Percentiles rank a stretch among this genome's conserved stretches.
Evolutionary conservation across 2,113 vertebrate genomes (phyloP).

Genomic region (Myrmecobius fasciatus): DNA sequence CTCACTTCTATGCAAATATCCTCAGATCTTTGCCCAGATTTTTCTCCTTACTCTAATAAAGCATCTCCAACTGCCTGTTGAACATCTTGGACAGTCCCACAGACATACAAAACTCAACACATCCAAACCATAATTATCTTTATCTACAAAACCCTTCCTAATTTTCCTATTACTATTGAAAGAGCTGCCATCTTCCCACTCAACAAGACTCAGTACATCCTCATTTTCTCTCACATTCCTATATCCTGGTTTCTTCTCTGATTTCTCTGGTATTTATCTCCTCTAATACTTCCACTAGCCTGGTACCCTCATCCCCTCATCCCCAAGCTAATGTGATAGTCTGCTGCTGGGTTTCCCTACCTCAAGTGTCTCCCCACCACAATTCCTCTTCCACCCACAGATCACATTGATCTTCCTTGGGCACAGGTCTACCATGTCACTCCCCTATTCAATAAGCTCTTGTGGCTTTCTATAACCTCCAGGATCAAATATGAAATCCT

Average conservation of each 20-base stretch:
- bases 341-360: not conserved
- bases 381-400: not conserved
- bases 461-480: not conserved
- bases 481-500: not conserved
- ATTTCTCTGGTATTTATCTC: not conserved
- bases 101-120: not conserved
- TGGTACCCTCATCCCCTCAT: not conserved
- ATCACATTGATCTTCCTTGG: not conserved
- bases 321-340: not conserved
- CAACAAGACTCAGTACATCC: not conserved
- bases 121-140: not conserved
- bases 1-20: not conserved
- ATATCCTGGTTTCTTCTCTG: not conserved
- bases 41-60: not conserved
- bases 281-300: not conserved
- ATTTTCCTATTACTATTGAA: not conserved
- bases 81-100: not conserved
- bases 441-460: not conserved
- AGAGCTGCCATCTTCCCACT: not conserved
- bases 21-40: not conserved
- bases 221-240: not conserved
- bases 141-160: not conserved
- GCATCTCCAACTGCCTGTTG: not conserved
- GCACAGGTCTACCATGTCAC: not conserved
- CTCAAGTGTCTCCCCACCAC: not conserved